phyloP scores from a whole-genome alignment of 2,888 invertebrate genomes.

The Amiota communis region DNA sequence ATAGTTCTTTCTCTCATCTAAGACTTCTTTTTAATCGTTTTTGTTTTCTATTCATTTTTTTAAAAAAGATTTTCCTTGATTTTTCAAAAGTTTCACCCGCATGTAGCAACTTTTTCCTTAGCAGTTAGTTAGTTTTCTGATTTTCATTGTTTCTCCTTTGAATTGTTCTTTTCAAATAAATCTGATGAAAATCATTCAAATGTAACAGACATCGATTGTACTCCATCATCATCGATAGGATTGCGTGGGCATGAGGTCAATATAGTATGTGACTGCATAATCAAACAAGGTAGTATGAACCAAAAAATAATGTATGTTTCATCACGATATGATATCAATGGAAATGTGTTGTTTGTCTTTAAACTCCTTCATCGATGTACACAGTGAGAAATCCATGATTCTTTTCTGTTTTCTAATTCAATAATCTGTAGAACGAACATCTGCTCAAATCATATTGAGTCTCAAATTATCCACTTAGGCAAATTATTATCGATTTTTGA shows the following conservation, averaged over 20 bases:
- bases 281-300: background rate
- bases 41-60: background rate
- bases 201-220: constrained; percentile 63
- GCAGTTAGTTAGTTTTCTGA: too few species aligned
- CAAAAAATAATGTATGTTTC: background rate
- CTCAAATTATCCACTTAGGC: too few species aligned
- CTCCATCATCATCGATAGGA: constrained; percentile 56
- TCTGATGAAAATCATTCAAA: constrained; percentile 60
- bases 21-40: constrained; percentile 4
- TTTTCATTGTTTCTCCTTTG: background rate
- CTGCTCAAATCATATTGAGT: too few species aligned
- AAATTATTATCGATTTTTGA: too few species aligned
- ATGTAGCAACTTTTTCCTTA: background rate
- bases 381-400: constrained; percentile 47
- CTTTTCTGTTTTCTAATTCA: too few species aligned
- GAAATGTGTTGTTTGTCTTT: background rate
- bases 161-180: background rate
- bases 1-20: background rate
- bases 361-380: constrained; percentile 32
- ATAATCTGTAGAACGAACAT: background rate
- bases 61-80: background rate
- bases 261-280: background rate
- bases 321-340: too few species aligned
- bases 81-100: background rate
- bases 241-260: background rate